Evolutionary conservation across 2,888 invertebrate species (phyloP).

Genomic region (Conomelus anceps): DNA sequence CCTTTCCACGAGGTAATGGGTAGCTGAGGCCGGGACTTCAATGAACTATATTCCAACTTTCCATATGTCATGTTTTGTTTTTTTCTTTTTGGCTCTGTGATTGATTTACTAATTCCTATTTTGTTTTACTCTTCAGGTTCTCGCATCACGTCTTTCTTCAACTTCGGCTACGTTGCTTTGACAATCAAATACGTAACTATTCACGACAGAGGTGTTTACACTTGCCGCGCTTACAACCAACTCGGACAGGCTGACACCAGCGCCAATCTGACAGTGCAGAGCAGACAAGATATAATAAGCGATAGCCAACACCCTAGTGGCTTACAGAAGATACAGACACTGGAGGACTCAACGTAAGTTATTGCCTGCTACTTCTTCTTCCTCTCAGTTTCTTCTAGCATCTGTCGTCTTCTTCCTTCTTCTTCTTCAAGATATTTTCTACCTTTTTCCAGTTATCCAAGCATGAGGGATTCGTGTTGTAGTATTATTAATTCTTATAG

Average conservation of each 20-base stretch:
- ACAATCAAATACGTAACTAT: slow-evolving; percentile 86
- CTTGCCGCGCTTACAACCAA: slow-evolving; percentile 80
- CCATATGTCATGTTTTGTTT: no score
- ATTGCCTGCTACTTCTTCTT: neutral
- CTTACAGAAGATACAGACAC: slow-evolving; percentile 80
- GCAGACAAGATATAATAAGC: slow-evolving; percentile 76
- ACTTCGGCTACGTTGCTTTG: slow-evolving; percentile 90
- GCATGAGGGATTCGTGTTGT: no score
- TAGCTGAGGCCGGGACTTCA: no score
- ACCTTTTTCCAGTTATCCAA: no score
- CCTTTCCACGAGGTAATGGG: no score
- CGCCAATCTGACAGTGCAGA: slow-evolving; percentile 75
- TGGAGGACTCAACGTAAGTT: slow-evolving; percentile 60
- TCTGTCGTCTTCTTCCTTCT: neutral
- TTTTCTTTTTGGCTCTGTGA: no score
- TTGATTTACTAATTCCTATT: no score
- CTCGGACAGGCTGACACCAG: slow-evolving; percentile 77
- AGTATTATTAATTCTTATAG: no score
- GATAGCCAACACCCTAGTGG: slow-evolving; percentile 91
- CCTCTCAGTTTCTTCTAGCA: neutral
- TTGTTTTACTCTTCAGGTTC: slow-evolving; percentile 55
- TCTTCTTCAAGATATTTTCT: neutral
- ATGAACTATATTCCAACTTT: no score
- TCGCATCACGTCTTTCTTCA: slow-evolving; percentile 79
- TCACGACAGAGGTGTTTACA: slow-evolving; percentile 84